phyloP scores from a whole-genome alignment of 2,888 invertebrate species.

The Argynnis bischoffii region DNA sequence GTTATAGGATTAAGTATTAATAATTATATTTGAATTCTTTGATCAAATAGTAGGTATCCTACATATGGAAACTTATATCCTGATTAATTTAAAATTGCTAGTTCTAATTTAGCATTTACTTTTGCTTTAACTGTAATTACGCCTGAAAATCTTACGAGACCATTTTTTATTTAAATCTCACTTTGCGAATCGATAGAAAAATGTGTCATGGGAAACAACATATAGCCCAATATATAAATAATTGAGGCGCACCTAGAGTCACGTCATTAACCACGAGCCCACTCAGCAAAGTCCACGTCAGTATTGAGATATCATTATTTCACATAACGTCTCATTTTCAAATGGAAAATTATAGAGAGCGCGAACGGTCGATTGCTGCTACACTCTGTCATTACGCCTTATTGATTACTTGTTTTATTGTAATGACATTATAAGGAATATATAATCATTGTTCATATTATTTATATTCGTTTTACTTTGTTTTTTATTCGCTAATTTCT shows the following conservation, averaged over 20 bases:
- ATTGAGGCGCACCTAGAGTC: neutral
- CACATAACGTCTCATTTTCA: constrained; percentile 30
- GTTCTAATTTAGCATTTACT: no score
- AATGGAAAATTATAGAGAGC: constrained; percentile 30
- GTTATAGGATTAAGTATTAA: no score
- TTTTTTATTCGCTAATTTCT: neutral
- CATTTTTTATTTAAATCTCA: no score
- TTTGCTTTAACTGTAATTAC: no score
- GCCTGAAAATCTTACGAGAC: no score
- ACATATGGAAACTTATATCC: no score
- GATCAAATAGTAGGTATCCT: no score
- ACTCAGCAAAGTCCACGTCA: constrained; percentile 28
- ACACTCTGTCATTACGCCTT: constrained; percentile 37
- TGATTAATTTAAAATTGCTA: no score
- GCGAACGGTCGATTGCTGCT: constrained; percentile 8
- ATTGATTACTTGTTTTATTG: constrained; percentile 38
- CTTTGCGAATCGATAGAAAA: neutral
- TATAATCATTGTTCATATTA: neutral
- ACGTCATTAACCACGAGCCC: constrained; percentile 8
- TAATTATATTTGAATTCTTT: no score
- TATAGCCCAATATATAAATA: neutral
- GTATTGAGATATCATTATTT: constrained; percentile 31
- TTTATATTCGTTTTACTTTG: neutral
- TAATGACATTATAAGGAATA: constrained; percentile 17
- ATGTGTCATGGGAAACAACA: constrained; percentile 3